These are phyloP conservation scores for Orthochromis malagaraziensis DNA, from an alignment of 2,113 vertebrate genomes.

Conservation along the genomic window DNA sequence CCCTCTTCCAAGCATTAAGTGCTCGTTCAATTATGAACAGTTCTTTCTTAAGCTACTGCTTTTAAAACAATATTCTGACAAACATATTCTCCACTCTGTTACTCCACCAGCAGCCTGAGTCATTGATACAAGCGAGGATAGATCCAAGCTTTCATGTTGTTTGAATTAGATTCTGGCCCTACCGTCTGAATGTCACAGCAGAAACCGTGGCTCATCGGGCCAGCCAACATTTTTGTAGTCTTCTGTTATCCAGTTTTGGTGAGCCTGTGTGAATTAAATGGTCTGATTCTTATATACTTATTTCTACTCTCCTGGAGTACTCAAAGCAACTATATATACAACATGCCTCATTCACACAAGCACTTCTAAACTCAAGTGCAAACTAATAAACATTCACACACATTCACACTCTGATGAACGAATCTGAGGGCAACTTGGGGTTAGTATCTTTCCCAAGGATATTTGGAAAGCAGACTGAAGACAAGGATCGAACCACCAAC, in stretches of 20 bases:
- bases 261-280: neutral
- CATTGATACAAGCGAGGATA: neutral
- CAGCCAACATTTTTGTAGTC: neutral
- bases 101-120: neutral
- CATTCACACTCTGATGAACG: too few relatives aligned
- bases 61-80: too few relatives aligned
- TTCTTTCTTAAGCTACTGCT: neutral
- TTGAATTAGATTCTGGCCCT: neutral
- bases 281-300: neutral
- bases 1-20: neutral
- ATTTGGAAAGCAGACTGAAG: too few relatives aligned
- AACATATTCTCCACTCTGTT: neutral
- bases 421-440: too few relatives aligned
- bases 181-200: neutral
- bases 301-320: neutral
- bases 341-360: neutral
- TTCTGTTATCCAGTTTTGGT: neutral
- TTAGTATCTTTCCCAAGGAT: too few relatives aligned
- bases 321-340: neutral
- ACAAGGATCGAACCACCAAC: too few relatives aligned
- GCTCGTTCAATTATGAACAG: neutral
- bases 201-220: neutral
- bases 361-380: neutral
- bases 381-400: neutral
- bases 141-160: neutral